phyloP scores from a whole-genome alignment of 2,888 invertebrate genomes.

The Lithosia quadra region DNA sequence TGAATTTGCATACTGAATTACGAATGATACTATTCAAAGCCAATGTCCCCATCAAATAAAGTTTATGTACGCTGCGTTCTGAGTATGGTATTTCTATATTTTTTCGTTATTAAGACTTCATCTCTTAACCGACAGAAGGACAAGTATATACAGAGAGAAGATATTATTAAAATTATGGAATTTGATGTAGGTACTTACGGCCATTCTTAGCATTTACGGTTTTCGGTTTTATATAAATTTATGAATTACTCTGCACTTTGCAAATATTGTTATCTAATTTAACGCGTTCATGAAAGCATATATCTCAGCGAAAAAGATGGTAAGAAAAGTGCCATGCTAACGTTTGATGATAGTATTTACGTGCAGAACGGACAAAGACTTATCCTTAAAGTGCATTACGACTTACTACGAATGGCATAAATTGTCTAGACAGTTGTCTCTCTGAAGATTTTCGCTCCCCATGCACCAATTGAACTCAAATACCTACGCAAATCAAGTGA shows the following conservation, averaged over 20 bases:
- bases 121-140: too few species aligned
- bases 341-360: background rate
- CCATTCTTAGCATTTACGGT: too few species aligned
- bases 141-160: too few species aligned
- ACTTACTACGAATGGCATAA: background rate
- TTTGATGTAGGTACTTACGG: too few species aligned
- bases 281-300: background rate
- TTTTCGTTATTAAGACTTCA: too few species aligned
- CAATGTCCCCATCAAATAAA: background rate
- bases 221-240: too few species aligned
- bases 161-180: too few species aligned
- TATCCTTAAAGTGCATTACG: background rate
- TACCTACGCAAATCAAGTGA: background rate
- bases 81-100: background rate
- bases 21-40: background rate
- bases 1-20: background rate
- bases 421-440: slow-evolving; percentile 21
- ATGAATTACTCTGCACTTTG: background rate
- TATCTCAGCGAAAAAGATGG: too few species aligned
- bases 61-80: background rate
- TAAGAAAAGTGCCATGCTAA: background rate
- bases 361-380: background rate
- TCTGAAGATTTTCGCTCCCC: slow-evolving; percentile 13
- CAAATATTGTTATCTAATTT: background rate
- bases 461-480: slow-evolving; percentile 3